Percentiles rank a stretch among this genome's conserved stretches.
These are phyloP conservation scores for Variabilichromis moorii DNA, from an alignment of 2,113 vertebrate species.

Conservation along the genomic window DNA sequence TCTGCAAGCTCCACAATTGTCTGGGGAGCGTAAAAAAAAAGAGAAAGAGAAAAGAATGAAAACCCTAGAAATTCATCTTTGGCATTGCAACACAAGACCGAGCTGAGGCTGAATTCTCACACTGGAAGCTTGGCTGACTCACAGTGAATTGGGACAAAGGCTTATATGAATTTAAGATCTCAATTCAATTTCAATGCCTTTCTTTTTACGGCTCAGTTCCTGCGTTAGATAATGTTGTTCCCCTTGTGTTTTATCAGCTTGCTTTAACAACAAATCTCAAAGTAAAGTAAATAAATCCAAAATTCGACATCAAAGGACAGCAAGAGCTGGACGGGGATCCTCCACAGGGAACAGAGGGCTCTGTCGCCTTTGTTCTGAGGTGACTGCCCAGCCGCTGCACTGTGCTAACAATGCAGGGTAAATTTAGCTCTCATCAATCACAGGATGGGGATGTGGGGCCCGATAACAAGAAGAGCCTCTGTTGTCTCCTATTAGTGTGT, in stretches of 20 bases:
- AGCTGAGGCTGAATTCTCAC: not conserved
- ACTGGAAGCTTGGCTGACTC: not conserved
- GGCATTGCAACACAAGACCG: not conserved
- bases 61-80: not conserved
- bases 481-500: not conserved
- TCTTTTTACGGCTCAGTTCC: not conserved
- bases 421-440: not conserved
- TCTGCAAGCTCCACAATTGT: slow-evolving; percentile 98
- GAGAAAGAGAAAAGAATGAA: not conserved
- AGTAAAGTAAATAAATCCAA: not conserved
- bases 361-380: not conserved
- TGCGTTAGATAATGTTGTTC: not conserved
- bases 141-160: not conserved
- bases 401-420: not conserved
- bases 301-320: not conserved
- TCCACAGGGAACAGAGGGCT: not conserved
- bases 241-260: not conserved
- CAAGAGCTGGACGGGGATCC: not conserved
- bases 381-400: not conserved
- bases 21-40: slow-evolving; percentile 49
- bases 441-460: not conserved
- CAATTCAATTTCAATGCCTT: not conserved
- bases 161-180: not conserved
- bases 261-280: not conserved
- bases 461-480: not conserved